Conservation (phyloP, 2,113 vertebrate genomes). For the Casuarius casuarius region DNA sequence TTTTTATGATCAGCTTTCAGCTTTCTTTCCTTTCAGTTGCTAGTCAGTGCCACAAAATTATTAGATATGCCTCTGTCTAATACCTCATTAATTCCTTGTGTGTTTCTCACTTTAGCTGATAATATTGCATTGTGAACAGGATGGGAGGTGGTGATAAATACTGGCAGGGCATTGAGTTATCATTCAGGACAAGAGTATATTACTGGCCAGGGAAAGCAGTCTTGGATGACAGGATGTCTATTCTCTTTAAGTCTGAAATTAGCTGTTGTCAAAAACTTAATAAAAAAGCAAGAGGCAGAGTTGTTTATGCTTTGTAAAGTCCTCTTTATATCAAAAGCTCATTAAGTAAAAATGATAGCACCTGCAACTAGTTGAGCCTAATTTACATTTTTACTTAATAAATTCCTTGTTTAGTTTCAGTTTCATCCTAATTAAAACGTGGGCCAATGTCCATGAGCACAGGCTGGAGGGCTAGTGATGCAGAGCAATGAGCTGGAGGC, state of each 20-base stretch:
- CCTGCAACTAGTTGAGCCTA: not conserved
- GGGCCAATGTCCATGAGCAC: not conserved
- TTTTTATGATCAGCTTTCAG: not conserved
- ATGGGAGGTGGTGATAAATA: not conserved
- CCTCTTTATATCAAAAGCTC: not conserved
- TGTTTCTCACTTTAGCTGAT: not conserved
- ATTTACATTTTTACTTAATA: conserved; percentile 37
- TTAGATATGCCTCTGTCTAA: not conserved
- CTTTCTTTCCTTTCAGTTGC: not conserved
- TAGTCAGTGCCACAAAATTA: not conserved
- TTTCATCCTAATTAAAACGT: conserved; percentile 21
- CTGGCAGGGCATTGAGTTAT: not conserved
- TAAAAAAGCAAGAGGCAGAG: not conserved
- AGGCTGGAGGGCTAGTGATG: not conserved
- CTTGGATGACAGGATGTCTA: not conserved
- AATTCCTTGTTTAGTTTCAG: not conserved
- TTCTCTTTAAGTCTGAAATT: not conserved
- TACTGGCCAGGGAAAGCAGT: not conserved
- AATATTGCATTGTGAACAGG: not conserved
- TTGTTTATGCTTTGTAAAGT: not conserved
- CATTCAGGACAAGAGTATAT: not conserved
- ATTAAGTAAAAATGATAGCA: conserved; percentile 24
- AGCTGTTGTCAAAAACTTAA: not conserved
- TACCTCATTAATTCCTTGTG: not conserved
- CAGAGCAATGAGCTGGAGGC: not conserved